A percentile compares a stretch with the other conserved stretches of the same genome.
These are phyloP conservation scores for Drosophila sproati DNA, from an alignment of 1,140 invertebrate genomes.

Conservation along the genomic window DNA sequence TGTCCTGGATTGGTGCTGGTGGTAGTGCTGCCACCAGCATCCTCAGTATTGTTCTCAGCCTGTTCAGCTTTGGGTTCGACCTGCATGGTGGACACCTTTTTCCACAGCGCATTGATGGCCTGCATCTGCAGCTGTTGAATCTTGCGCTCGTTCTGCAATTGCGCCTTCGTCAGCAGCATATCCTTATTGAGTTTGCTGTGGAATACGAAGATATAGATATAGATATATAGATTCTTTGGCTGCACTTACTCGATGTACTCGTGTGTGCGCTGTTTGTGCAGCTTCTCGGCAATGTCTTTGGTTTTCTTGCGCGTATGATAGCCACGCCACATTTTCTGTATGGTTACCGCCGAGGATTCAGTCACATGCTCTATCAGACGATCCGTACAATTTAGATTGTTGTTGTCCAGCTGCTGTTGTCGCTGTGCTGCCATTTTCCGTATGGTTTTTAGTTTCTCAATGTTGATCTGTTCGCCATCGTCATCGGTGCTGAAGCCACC, in stretches of 20 bases:
- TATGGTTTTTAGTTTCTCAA: slow-evolving; percentile 84
- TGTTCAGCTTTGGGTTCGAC: slow-evolving; percentile 70
- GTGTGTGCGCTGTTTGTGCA: slow-evolving; percentile 92
- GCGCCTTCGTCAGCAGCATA: slow-evolving; percentile 92
- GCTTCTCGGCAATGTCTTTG: slow-evolving; percentile 89
- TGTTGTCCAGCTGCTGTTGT: slow-evolving; percentile 56
- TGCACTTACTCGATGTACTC: slow-evolving; percentile 92
- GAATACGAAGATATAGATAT: too few species aligned
- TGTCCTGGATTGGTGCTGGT: slow-evolving; percentile 1
- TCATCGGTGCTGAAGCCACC: slow-evolving; percentile 76
- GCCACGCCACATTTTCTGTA: slow-evolving; percentile 95
- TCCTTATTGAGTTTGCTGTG: slow-evolving; percentile 90
- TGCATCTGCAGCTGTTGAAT: slow-evolving; percentile 95
- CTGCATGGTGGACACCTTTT: slow-evolving; percentile 92
- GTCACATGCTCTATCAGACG: slow-evolving; percentile 71
- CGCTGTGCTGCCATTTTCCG: slow-evolving; percentile 84
- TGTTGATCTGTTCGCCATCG: slow-evolving; percentile 83
- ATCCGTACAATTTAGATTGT: slow-evolving; percentile 58
- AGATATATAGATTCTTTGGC: too few species aligned
- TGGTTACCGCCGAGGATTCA: slow-evolving; percentile 89
- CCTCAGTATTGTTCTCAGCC: slow-evolving; percentile 9
- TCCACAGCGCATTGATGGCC: slow-evolving; percentile 95
- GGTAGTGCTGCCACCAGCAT: slow-evolving; percentile 10
- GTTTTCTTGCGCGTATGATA: slow-evolving; percentile 93
- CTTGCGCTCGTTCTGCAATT: slow-evolving; percentile 93